These are phyloP conservation scores for Mercenaria mercenaria DNA, from an alignment of 1,140 invertebrate species.

Conservation along the genomic window DNA sequence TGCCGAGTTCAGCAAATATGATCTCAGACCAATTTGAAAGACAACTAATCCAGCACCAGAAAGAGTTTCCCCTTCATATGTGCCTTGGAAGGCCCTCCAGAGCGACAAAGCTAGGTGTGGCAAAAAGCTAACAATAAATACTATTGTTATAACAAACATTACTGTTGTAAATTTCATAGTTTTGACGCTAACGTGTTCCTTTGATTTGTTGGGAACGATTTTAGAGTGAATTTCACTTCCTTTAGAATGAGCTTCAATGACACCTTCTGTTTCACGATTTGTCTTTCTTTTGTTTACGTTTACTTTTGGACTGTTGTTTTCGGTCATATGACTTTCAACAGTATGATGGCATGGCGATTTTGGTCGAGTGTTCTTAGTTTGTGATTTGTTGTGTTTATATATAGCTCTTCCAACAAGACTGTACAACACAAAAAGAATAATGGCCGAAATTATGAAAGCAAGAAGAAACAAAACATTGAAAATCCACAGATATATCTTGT, in stretches of 20 bases:
- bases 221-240: not conserved
- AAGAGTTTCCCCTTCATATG: conserved; percentile 35
- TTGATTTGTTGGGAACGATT: not conserved
- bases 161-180: conserved; percentile 32
- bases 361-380: not conserved
- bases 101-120: conserved; percentile 17
- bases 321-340: not conserved
- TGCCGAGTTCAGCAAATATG: conserved; percentile 72
- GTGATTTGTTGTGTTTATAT: not conserved
- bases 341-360: not conserved
- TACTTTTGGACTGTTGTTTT: no score
- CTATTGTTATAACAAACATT: conserved; percentile 48
- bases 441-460: not conserved
- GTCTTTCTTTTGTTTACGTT: no score
- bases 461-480: conserved; percentile 35
- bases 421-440: conserved; percentile 36
- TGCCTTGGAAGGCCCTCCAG: not conserved
- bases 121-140: conserved; percentile 52
- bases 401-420: conserved; percentile 7
- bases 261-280: no score
- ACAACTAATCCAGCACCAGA: conserved; percentile 59
- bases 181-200: conserved; percentile 21
- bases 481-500: conserved; percentile 1
- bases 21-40: conserved; percentile 71
- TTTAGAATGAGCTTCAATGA: not conserved